Conservation (phyloP, 2,797 vertebrate species). For the Forpus xanthops region DNA sequence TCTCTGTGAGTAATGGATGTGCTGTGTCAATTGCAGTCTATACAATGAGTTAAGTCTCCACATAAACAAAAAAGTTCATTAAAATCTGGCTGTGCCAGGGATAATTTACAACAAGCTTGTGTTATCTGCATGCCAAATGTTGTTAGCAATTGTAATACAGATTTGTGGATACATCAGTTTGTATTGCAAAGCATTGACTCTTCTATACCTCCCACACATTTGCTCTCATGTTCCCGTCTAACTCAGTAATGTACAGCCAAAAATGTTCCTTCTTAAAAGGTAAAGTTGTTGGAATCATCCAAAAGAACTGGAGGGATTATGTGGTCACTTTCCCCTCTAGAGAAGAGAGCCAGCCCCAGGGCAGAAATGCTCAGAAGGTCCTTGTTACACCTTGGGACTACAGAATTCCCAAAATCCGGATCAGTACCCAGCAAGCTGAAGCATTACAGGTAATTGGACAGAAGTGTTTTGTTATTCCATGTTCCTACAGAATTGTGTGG, state of each 20-base stretch:
- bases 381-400: constrained; percentile 92
- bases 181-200: background rate
- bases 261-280: constrained; percentile 75
- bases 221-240: background rate
- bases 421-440: constrained; percentile 93
- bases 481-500: background rate
- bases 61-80: constrained; percentile 15
- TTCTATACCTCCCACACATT: background rate
- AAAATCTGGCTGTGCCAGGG: background rate
- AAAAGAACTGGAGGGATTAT: constrained; percentile 96
- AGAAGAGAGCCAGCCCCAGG: constrained; percentile 86
- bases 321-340: constrained; percentile 91
- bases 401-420: constrained; percentile 93
- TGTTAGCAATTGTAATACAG: background rate
- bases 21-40: background rate
- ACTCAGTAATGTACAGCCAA: background rate
- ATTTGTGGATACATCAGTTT: background rate
- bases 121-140: background rate
- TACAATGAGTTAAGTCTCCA: background rate
- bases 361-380: constrained; percentile 87
- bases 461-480: background rate
- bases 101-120: background rate
- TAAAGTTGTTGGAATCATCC: constrained; percentile 89
- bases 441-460: constrained; percentile 83
- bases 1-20: background rate